Conservation (phyloP, 2,888 invertebrate species). For the Lasioglossum marginatum region DNA sequence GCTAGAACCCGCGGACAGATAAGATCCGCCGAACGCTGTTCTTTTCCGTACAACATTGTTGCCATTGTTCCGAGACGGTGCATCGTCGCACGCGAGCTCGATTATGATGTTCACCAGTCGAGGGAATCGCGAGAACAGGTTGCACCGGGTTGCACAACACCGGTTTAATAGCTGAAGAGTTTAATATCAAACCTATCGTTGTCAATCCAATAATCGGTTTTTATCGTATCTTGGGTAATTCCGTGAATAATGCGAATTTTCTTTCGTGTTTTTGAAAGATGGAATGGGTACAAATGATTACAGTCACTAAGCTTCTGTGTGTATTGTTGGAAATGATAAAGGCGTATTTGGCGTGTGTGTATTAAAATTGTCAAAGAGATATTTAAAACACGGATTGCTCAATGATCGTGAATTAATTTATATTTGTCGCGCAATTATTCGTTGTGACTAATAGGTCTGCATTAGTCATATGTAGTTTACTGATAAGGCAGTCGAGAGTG, state of each 20-base stretch:
- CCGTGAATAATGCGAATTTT: neutral
- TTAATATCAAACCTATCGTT: neutral
- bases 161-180: neutral
- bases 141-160: neutral
- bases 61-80: slow-evolving; percentile 20
- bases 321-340: neutral
- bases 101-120: neutral
- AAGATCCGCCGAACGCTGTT: slow-evolving; percentile 49
- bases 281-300: neutral
- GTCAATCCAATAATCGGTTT: neutral
- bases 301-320: neutral
- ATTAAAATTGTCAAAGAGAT: neutral
- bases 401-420: neutral
- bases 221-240: neutral
- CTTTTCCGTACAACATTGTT: slow-evolving; percentile 43
- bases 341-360: no score
- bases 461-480: neutral
- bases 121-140: neutral
- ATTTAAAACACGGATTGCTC: neutral
- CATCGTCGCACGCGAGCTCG: slow-evolving; percentile 14
- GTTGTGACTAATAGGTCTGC: neutral
- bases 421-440: neutral
- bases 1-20: slow-evolving; percentile 45
- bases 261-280: neutral
- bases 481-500: neutral